Evolutionary conservation across 64 coral and sea anemone genomes (phyloP).

Genomic region (Porites australiensis): DNA sequence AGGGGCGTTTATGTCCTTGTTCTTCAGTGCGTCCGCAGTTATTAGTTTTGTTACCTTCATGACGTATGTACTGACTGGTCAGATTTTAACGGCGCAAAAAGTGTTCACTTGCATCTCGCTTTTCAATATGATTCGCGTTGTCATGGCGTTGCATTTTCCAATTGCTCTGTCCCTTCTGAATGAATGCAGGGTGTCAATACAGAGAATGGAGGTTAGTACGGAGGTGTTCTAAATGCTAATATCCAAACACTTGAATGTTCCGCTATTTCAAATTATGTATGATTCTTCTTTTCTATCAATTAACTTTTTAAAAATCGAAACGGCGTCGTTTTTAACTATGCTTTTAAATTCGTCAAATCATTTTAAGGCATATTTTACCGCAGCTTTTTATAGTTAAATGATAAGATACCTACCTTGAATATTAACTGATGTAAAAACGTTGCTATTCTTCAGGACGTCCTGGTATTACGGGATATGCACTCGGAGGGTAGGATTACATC

Average conservation of each 20-base stretch:
- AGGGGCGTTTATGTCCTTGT: constrained; percentile 73
- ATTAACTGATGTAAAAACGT: background rate
- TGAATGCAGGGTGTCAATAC: constrained; percentile 71
- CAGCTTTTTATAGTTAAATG: background rate
- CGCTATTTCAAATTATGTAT: too few species aligned
- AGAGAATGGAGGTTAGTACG: constrained; percentile 62
- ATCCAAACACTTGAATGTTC: too few species aligned
- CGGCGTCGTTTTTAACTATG: too few species aligned
- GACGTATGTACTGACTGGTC: constrained; percentile 70
- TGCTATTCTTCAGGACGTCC: constrained; percentile 39
- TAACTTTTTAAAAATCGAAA: too few species aligned
- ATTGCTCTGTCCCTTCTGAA: constrained; percentile 67
- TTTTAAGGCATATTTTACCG: too few species aligned
- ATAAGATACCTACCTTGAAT: background rate
- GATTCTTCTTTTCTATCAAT: too few species aligned
- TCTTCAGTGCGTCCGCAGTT: constrained; percentile 72
- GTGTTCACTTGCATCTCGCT: constrained; percentile 85
- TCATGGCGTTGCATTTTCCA: constrained; percentile 67
- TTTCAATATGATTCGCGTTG: constrained; percentile 69
- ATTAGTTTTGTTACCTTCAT: constrained; percentile 80
- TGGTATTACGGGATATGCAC: constrained; percentile 67
- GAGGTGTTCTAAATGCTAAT: too few species aligned
- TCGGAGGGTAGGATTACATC: constrained; percentile 78
- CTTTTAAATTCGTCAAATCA: too few species aligned
- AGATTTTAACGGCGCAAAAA: constrained; percentile 72